Conservation (phyloP, 2,113 vertebrate genomes). For the Pongo pygmaeus region DNA sequence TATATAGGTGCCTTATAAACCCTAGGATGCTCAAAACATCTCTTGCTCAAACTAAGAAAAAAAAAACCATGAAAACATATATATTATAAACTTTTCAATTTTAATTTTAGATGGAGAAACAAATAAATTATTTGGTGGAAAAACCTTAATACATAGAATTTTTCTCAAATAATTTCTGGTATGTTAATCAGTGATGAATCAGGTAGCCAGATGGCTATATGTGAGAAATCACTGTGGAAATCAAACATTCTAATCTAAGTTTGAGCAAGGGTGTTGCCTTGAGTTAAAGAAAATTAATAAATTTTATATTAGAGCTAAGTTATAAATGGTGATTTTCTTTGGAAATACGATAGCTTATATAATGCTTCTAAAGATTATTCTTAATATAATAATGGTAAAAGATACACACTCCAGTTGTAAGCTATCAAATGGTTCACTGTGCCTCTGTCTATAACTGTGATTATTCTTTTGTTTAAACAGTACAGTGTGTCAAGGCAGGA, state of each 20-base stretch:
- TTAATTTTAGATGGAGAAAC: conserved; percentile 1
- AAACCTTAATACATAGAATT: background rate
- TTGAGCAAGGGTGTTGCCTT: background rate
- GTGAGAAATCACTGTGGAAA: background rate
- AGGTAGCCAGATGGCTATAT: background rate
- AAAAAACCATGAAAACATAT: background rate
- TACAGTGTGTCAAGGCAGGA: background rate
- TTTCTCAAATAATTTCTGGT: background rate
- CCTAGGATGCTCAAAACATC: background rate
- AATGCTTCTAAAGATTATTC: background rate
- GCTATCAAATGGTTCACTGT: background rate
- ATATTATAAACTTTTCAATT: background rate
- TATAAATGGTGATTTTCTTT: background rate
- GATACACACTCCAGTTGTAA: background rate
- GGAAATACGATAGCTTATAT: background rate
- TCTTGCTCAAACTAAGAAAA: background rate
- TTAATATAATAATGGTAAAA: background rate
- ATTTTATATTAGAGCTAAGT: background rate
- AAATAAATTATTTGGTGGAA: background rate
- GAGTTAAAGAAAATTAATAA: background rate
- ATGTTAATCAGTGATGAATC: background rate
- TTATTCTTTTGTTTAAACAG: conserved; percentile 53
- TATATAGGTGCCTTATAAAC: background rate
- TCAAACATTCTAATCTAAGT: conserved; percentile 41
- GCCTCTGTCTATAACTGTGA: background rate